Conservation (phyloP, 1,140 invertebrate genomes). For the Trachymyrmex septentrionalis region DNA sequence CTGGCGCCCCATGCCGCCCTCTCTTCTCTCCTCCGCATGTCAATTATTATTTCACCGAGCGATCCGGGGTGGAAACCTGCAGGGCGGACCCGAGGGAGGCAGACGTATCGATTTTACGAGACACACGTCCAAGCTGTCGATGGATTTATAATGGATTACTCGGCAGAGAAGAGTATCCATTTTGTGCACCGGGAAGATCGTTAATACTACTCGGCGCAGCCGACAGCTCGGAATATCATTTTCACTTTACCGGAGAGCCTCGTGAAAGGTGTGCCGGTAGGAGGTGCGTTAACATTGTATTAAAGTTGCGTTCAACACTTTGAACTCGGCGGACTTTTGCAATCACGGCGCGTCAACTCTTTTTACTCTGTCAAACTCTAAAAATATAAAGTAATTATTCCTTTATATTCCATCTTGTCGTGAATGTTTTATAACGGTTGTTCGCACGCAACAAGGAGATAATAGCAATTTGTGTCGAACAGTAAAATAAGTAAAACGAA, state of each 20-base stretch:
- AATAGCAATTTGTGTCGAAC: slow-evolving; percentile 12
- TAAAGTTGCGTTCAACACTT: slow-evolving; percentile 45
- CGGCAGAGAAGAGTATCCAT: slow-evolving; percentile 64
- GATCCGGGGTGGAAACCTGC: slow-evolving; percentile 57
- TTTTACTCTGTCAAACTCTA: slow-evolving; percentile 25
- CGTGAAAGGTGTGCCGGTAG: slow-evolving; percentile 51
- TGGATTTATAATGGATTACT: slow-evolving; percentile 75
- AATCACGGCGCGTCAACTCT: slow-evolving; percentile 40
- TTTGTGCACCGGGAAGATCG: slow-evolving; percentile 62
- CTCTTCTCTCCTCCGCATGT: slow-evolving; percentile 20
- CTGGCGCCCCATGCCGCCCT: slow-evolving; percentile 39
- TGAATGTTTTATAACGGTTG: slow-evolving; percentile 17
- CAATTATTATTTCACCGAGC: slow-evolving; percentile 72
- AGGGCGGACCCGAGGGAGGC: slow-evolving; percentile 46
- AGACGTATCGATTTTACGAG: slow-evolving; percentile 70
- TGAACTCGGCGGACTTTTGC: slow-evolving; percentile 44
- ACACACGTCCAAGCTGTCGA: slow-evolving; percentile 61
- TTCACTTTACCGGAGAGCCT: slow-evolving; percentile 62
- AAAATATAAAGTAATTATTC: slow-evolving; percentile 34
- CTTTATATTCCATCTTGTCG: slow-evolving; percentile 10
- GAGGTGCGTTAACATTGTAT: slow-evolving; percentile 56
- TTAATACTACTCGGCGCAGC: slow-evolving; percentile 70
- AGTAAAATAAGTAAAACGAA: slow-evolving; percentile 8
- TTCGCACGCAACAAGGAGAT: neutral
- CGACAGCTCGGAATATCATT: slow-evolving; percentile 63